Base-by-base conservation (phyloP, 2,888 invertebrate species). In the Dicyrtomina minuta region DNA sequence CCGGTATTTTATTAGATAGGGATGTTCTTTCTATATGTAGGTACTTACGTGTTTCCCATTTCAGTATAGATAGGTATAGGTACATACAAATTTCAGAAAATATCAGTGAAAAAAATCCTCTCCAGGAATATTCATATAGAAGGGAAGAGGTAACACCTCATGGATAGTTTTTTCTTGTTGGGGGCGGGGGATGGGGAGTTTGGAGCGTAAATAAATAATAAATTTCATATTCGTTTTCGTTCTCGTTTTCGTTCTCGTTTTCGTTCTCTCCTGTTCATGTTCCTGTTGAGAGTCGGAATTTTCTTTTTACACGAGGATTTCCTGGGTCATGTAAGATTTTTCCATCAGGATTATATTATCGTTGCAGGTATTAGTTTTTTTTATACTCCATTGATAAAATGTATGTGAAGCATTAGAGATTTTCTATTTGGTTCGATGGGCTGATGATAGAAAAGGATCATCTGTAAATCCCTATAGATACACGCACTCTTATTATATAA, bases 361-460 rank as follows among this genome's bases (percentile, higher is more conserved):
- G 22, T 51, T 51, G 22, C 6, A 49, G 49, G 17, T 49, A 49
- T 49, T 20, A 53, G 24, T 22, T 53, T 49, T 46, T 46, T 22
- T 53, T 53, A 53, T 26, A 22, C 24, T 20, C 22, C 22, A 15
- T 39, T 39, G 26, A 39, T 58, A 39, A 33, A 26, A n/a, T 39
- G 4, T 39, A 12, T 59, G 13, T 39, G 17, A 41, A 15, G 24
- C n/a, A 26, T 22, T 26, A 24, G 33, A 12, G 41, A 17, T 22
- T 60, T 33, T 41, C 20, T 60, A 15, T 60, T 41, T 60, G 44
- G 8, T 41, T 41, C 24, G 41, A 22, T 60, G 65, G 65, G 39
- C 56, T 65, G 55, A 65, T 65, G 65, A 65, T 56, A 65, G 65
- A 55, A 53, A 41, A 53, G 60, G 65, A 65, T 65, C 53, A 65